Percentiles rank a stretch among this genome's conserved stretches.
phyloP scores from a whole-genome alignment of 2,888 invertebrate species.

The Cephus rjabovi region DNA sequence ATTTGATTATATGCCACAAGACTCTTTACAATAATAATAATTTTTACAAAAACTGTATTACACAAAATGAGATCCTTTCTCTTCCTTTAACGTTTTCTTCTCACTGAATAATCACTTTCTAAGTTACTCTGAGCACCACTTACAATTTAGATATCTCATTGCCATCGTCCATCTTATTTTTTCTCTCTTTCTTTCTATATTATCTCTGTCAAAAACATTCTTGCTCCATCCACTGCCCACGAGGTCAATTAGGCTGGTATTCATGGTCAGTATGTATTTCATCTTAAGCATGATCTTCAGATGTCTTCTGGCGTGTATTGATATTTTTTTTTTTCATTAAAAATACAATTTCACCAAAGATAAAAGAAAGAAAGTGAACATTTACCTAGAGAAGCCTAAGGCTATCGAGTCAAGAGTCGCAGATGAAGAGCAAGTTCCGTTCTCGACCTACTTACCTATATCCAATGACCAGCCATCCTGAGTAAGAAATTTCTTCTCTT shows the following conservation, averaged over 20 bases:
- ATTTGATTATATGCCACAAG: not conserved
- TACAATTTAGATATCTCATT: not conserved
- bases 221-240: not conserved
- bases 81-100: not conserved
- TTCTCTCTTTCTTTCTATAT: not conserved
- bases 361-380: not conserved
- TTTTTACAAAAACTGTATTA: not conserved
- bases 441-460: slow-evolving; percentile 56
- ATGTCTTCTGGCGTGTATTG: too few species aligned
- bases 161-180: not conserved
- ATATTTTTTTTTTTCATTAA: not conserved
- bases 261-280: too few species aligned
- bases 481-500: not conserved
- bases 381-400: not conserved
- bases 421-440: slow-evolving; percentile 64
- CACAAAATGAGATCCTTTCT: not conserved
- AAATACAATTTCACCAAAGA: not conserved
- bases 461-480: not conserved
- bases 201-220: not conserved
- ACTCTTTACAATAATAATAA: not conserved
- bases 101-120: not conserved
- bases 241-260: not conserved
- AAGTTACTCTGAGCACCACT: not conserved
- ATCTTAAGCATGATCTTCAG: too few species aligned
- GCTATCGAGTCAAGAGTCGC: not conserved